A percentile compares a stretch with the other conserved stretches of the same genome.
Conservation (phyloP, 2,888 invertebrate species). For the Eupsilia transversa region DNA sequence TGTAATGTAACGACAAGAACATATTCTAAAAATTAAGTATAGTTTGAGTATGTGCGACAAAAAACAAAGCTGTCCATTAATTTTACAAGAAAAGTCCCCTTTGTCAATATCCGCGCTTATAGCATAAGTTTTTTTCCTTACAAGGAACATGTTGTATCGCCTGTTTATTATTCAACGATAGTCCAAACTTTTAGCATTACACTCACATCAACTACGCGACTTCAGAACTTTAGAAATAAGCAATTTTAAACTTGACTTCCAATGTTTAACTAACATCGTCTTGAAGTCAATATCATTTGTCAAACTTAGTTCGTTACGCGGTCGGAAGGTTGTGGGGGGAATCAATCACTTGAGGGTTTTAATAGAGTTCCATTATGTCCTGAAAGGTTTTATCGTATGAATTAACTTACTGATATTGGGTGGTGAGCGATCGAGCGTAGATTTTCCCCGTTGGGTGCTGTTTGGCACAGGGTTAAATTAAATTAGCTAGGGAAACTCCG, state of each 20-base stretch:
- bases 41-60: neutral
- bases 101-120: slow-evolving; percentile 6
- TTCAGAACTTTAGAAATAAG: slow-evolving; percentile 50
- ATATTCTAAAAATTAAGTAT: no score
- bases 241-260: slow-evolving; percentile 56
- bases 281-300: slow-evolving; percentile 59
- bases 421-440: slow-evolving; percentile 14
- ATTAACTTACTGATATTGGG: slow-evolving; percentile 15
- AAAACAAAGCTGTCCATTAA: neutral
- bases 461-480: neutral
- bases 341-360: slow-evolving; percentile 50
- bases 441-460: neutral
- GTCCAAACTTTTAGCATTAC: slow-evolving; percentile 30
- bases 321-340: slow-evolving; percentile 17
- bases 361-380: slow-evolving; percentile 38
- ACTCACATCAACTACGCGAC: slow-evolving; percentile 18
- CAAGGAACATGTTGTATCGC: neutral
- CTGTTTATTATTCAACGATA: slow-evolving; percentile 41
- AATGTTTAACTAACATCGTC: slow-evolving; percentile 50
- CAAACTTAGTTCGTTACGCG: slow-evolving; percentile 62
- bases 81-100: neutral
- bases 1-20: no score
- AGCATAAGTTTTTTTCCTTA: neutral
- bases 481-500: neutral
- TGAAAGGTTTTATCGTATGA: slow-evolving; percentile 10